Base-by-base conservation (phyloP, 2,888 invertebrate species). In the Macrosoma leucophasiata region DNA sequence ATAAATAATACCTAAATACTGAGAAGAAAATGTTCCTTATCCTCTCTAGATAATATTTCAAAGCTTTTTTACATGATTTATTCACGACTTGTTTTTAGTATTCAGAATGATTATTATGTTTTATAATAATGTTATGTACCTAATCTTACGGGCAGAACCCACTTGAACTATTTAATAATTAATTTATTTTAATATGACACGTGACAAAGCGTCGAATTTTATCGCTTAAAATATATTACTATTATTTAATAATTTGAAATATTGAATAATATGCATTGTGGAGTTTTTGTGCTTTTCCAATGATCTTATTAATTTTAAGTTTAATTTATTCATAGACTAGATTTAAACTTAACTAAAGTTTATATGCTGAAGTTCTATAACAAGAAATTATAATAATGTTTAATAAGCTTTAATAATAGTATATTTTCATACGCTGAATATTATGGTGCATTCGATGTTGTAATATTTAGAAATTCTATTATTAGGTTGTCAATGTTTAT, bases 381-480 rank as follows among this genome's bases (percentile, higher is more conserved):
- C 29, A 15, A 29, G 13, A 34, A 20, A 15, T 23, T 32, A 31
- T 17, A n/a, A n/a, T n/a, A n/a, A n/a, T n/a, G 10, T 29, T 30
- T 41, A 13, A 24, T 48, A 45, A 52, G 58, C 56, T 62, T 62
- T 62, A 66, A 54, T 4, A n/a, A 25, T 5, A 13, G 4, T n/a
- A 25, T 9, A n/a, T 46, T 47, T 50, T 40, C 15, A 30, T 51
- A 57, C 57, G 82, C 75, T 81, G 74, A 78, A 79, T 67, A 47
- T 44, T 46, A 59, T 68, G 74, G 79, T 78, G 78, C 78, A 62
- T 62, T 48, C 27, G 29, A 39, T 36, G 32, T 39, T 47, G 22
- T 33, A 40, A 42, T 33, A 29, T 36, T 18, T 33, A 33, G 28
- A 28, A 36, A 38, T 34, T 41, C 40, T 39, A 33, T 41, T 13